phyloP scores from a whole-genome alignment of 2,113 vertebrate genomes.

The Lipophrys pholis region DNA sequence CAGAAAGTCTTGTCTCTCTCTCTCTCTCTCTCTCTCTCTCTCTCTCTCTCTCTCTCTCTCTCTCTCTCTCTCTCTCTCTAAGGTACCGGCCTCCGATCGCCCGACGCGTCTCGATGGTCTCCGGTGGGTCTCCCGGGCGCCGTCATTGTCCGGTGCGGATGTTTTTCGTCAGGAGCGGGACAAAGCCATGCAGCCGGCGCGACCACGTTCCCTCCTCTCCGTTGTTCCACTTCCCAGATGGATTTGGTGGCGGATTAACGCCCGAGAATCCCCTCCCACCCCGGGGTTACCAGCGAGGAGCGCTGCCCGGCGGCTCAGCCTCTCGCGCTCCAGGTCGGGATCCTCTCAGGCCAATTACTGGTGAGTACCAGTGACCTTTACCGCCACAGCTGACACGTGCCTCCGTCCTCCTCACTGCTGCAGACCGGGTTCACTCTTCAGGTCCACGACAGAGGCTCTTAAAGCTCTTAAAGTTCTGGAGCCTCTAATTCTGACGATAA shows the following conservation, averaged over 20 bases:
- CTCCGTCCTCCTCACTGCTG: neutral
- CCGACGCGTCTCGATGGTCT: neutral
- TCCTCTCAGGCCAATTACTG: conserved; percentile 33
- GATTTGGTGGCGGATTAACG: conserved; percentile 79
- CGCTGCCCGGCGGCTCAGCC: conserved; percentile 17
- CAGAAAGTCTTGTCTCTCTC: no score
- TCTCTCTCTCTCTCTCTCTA: no score
- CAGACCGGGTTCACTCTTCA: neutral
- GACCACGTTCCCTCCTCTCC: conserved; percentile 42
- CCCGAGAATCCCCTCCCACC: conserved; percentile 75
- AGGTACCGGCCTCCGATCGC: no score
- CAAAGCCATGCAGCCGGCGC: conserved; percentile 50
- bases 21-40: no score
- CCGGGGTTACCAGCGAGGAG: conserved; percentile 60
- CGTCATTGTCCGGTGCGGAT: conserved; percentile 27
- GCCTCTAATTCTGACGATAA: no score
- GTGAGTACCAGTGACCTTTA: conserved; percentile 21
- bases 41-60: no score
- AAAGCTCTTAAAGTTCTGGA: no score
- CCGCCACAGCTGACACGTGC: conserved; percentile 14
- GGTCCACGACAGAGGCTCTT: neutral
- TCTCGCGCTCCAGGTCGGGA: conserved; percentile 35
- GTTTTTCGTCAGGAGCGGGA: conserved; percentile 30
- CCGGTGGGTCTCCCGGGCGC: neutral
- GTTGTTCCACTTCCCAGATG: conserved; percentile 73